Conservation (phyloP, 2,888 invertebrate genomes). For the Epinotia nisella region DNA sequence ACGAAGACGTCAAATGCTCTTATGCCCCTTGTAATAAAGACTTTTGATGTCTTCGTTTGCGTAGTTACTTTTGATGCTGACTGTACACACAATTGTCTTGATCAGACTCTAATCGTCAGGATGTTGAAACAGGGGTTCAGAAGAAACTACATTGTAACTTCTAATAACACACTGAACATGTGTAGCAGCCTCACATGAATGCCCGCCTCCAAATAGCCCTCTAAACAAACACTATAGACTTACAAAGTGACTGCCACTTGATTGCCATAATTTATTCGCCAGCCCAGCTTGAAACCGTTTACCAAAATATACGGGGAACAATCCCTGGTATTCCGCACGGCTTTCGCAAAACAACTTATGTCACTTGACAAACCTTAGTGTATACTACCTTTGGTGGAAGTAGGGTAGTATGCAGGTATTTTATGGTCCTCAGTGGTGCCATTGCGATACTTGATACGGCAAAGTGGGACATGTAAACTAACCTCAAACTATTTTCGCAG, state of each 20-base stretch:
- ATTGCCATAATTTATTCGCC: constrained; percentile 49
- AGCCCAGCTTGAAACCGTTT: constrained; percentile 53
- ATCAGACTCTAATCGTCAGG: too few relatives aligned
- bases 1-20: too few relatives aligned
- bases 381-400: background rate
- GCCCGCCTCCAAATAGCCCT: background rate
- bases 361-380: background rate
- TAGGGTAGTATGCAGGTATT: constrained; percentile 45
- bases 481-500: constrained; percentile 50
- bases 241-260: constrained; percentile 39
- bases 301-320: constrained; percentile 56
- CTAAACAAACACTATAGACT: constrained; percentile 13
- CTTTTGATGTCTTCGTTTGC: too few relatives aligned
- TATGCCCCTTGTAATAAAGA: too few relatives aligned
- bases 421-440: constrained; percentile 53
- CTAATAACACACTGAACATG: too few relatives aligned
- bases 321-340: constrained; percentile 49
- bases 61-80: too few relatives aligned
- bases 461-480: constrained; percentile 53
- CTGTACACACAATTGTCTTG: too few relatives aligned
- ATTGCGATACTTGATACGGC: constrained; percentile 52
- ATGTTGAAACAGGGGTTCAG: too few relatives aligned
- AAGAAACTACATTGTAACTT: too few relatives aligned
- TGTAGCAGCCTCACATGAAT: too few relatives aligned
- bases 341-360: constrained; percentile 7